Evolutionary conservation across 2,797 vertebrate species (phyloP), one percentile per base, ranked within the genome.

Genomic region (Thalassophryne amazonica): DNA sequence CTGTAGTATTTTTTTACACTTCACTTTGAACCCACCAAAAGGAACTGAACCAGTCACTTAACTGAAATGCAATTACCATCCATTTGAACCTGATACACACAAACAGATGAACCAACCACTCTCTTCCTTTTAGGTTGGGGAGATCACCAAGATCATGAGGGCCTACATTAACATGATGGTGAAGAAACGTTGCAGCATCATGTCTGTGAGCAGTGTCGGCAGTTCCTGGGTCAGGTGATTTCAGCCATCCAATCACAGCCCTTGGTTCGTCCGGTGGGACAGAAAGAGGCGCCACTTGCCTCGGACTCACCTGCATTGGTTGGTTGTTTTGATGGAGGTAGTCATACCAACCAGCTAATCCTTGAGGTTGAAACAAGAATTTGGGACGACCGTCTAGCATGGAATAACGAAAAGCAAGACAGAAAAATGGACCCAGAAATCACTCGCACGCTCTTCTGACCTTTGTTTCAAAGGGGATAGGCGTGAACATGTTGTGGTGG

Each of bases 121-220:
- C 22, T 62, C 17, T 51, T 6, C 19, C 45, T 36, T 28, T 5
- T 25, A 97, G 95, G 95, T 96, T 21, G 93, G 93, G 0, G 95
- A 97, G 80, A 93, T 97, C 79, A 93, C 93, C 25, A 97, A 97
- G 88, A 95, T 97, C 79, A 96, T 97, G 95, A 94, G 92, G 70
- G 95, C 94, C 0, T 97, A 97, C 84, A 97, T 97, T 60, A 96
- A 94, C 81, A 96, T 96, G 94, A 86, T 97, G 7, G 95, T 96
- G 80, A 95, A 95, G 86, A 96, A 96, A 58, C 94, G 95, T 49
- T 97, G 94, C 89, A 96, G 94, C 13, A 88, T 93, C 77, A 94
- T 93, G 80, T 95, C 94, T 0, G 88, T 91, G 62, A 87, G 91
- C 70, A 94, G 93, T 22, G 87, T 86, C 0, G 42, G 87, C 49